phyloP scores from a whole-genome alignment of 2,888 invertebrate genomes.

The Rotaria sp. region DNA sequence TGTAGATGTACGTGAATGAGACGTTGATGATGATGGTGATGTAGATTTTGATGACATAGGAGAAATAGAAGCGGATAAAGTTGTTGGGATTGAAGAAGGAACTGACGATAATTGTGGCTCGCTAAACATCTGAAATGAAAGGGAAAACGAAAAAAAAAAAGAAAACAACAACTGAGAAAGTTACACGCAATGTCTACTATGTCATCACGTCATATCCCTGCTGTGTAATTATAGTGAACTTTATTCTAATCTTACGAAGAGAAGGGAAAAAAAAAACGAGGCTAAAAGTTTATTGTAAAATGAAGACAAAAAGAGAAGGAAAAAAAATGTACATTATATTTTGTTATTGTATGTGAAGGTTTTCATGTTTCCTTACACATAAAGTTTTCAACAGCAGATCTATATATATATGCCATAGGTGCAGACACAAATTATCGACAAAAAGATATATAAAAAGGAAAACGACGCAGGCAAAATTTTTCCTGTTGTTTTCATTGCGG shows the following conservation, averaged over 20 bases:
- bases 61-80: too few relatives aligned
- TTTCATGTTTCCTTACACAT: not conserved
- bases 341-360: too few relatives aligned
- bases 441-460: not conserved
- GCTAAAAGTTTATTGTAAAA: not conserved
- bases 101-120: not conserved
- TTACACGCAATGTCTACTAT: too few relatives aligned
- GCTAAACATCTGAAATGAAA: not conserved
- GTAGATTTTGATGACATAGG: not conserved
- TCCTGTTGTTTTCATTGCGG: not conserved
- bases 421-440: not conserved
- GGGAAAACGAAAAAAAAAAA: not conserved
- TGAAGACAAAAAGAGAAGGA: not conserved
- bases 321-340: too few relatives aligned
- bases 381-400: not conserved
- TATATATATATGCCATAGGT: not conserved
- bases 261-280: not conserved
- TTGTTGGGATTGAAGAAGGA: not conserved
- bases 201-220: too few relatives aligned
- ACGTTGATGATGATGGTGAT: not conserved
- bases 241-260: too few relatives aligned
- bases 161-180: too few relatives aligned
- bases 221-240: too few relatives aligned
- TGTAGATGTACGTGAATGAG: conserved; percentile 10
- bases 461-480: not conserved